Evolutionary conservation across 2,797 vertebrate species (phyloP).

Genomic region (Ceryle rudis): DNA sequence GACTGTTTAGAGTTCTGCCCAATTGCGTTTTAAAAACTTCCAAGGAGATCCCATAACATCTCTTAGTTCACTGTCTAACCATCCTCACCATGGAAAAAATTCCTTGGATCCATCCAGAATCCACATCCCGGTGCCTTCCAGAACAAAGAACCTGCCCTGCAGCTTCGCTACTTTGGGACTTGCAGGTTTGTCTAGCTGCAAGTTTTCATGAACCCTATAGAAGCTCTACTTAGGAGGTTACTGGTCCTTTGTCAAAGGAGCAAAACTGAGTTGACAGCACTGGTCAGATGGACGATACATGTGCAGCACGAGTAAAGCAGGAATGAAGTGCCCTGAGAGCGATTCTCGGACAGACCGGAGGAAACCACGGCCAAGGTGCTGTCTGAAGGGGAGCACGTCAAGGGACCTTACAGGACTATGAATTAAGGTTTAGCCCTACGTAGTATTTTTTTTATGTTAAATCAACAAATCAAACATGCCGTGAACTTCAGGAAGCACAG

Average conservation of each 20-base stretch:
- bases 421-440: neutral
- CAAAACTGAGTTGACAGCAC: neutral
- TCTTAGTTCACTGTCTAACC: neutral
- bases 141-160: neutral
- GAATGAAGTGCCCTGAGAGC: neutral
- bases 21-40: neutral
- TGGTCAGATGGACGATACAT: neutral
- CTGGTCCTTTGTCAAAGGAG: neutral
- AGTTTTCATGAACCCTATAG: neutral
- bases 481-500: no score
- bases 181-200: neutral
- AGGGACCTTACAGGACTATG: neutral
- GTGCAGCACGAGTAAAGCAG: neutral
- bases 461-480: neutral
- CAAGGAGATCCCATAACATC: neutral
- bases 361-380: neutral
- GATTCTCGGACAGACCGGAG: neutral
- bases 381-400: neutral
- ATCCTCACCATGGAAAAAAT: neutral
- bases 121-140: neutral
- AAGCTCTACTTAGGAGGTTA: neutral
- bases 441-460: neutral
- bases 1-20: neutral
- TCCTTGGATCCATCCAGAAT: neutral
- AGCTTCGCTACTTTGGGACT: neutral